Evolutionary conservation across 2,113 vertebrate species (phyloP).

Genomic region (Sylvia atricapilla): DNA sequence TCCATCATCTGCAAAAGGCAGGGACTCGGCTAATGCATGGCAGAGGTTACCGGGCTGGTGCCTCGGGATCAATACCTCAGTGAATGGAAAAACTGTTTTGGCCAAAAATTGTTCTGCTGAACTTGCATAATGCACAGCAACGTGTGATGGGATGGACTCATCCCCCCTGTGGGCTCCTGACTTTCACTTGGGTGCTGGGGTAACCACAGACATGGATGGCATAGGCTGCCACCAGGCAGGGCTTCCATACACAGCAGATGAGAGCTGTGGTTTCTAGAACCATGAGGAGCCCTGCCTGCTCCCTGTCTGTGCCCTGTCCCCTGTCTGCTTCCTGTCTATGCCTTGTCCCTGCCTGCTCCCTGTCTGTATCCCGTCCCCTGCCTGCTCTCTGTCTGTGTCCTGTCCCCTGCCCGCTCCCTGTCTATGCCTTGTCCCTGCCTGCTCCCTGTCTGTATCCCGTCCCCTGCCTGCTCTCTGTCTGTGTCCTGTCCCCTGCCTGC

Average conservation of each 20-base stretch:
- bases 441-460: not conserved
- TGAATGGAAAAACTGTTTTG: not conserved
- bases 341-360: not conserved
- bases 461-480: not conserved
- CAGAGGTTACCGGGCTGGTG: rapidly evolving
- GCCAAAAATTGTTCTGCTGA: not conserved
- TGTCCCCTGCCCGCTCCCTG: not conserved
- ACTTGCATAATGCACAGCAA: not conserved
- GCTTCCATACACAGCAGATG: not conserved
- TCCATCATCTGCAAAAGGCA: not conserved
- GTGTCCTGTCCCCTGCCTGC: not conserved
- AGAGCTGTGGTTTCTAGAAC: not conserved
- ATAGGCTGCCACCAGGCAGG: not conserved
- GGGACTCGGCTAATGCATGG: not conserved
- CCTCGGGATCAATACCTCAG: not conserved
- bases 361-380: no score
- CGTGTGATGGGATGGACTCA: not conserved
- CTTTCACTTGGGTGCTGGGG: not conserved
- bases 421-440: not conserved
- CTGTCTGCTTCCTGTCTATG: no score
- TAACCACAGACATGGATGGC: rapidly evolving
- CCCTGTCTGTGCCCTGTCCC: not conserved
- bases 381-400: not conserved
- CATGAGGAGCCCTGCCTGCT: not conserved
- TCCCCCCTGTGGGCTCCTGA: rapidly evolving